Base-by-base conservation (phyloP, 92 coral and sea anemone species). In the Actinostola sp. region DNA sequence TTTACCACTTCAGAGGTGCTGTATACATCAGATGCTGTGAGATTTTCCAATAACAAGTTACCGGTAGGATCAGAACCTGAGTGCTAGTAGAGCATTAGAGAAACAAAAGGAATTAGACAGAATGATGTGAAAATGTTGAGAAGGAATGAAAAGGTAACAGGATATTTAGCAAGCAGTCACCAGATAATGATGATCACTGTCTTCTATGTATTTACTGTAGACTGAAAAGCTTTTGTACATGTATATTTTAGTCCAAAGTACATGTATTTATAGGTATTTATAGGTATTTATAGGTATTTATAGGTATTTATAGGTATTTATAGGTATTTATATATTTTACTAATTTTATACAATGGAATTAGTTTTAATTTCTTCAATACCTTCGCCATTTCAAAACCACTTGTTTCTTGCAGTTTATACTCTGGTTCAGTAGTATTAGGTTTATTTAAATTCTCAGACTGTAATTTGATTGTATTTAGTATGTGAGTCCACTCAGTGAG, bases 401-500 rank as follows among this genome's bases (percentile, higher is more conserved):
- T 25, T 61, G 61, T 54, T 73, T 41, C 43, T 49, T 60, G 69
- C 12, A 38, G 68, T 53, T 25, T 68, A 49, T 44, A 39, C 35
- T 74, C 76, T 19, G 58, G 17, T 29, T 34, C 61, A 63, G 66
- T 19, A 39, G 43, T 52, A 44, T 61, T 79, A 59, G 53, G 50
- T 52, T 84, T 69, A 46, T 66, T 77, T 44, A 49, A 54, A 42
- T 55, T 25, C 28, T 82, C 51, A 44, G 87, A 51, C 41, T 23
- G 75, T 30, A 69, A 75, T 75, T 80, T 72, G 50, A 83, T 70
- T 3, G 54, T 73, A 23, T 60, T 51, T 25, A 86, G 84, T 41
- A 82, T 79, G 26, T 82, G 59, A 12, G 86, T 86, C 91, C 91
- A 86, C 63, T 86, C 87, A 54, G 50, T 71, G 61, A 86, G 70